Conservation (phyloP, 2,797 vertebrate species). For the Micropoecilia bifurca region DNA sequence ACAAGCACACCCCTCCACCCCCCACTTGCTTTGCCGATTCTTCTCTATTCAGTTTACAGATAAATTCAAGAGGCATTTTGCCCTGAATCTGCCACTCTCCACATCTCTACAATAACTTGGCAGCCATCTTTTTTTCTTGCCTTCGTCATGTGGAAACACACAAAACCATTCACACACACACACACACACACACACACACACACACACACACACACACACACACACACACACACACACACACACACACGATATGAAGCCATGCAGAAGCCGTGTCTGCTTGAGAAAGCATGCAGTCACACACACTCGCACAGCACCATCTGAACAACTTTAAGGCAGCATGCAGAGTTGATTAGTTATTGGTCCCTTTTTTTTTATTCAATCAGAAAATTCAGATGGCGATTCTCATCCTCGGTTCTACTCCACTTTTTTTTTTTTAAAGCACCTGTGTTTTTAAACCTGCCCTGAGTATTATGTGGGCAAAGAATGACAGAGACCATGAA, state of each 20-base stretch:
- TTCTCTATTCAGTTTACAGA: conserved; percentile 59
- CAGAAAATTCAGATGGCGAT: conserved; percentile 51
- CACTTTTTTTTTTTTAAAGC: conserved; percentile 29
- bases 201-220: conserved; percentile 21
- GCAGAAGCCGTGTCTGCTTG: conserved; percentile 52
- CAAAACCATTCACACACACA: conserved; percentile 21
- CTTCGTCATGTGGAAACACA: conserved; percentile 10
- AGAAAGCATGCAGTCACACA: conserved; percentile 52
- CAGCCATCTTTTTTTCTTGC: neutral
- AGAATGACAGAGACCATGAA: conserved; percentile 40
- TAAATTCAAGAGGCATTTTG: conserved; percentile 45
- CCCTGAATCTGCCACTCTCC: conserved; percentile 45
- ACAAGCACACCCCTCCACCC: conserved; percentile 25
- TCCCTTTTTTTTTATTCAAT: conserved; percentile 57
- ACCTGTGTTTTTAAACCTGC: conserved; percentile 46
- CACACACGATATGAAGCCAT: conserved; percentile 41
- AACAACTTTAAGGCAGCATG: conserved; percentile 44
- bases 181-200: conserved; percentile 31
- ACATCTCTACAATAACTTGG: conserved; percentile 41
- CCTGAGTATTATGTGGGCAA: conserved; percentile 33
- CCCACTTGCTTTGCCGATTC: conserved; percentile 23
- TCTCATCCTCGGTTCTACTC: conserved; percentile 44
- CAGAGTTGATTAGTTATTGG: conserved; percentile 58
- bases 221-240: conserved; percentile 21
- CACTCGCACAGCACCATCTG: conserved; percentile 24